Percentiles rank a stretch among this genome's conserved stretches.
These are phyloP conservation scores for Apaloderma vittatum DNA, from an alignment of 2,113 vertebrate species.

Conservation along the genomic window DNA sequence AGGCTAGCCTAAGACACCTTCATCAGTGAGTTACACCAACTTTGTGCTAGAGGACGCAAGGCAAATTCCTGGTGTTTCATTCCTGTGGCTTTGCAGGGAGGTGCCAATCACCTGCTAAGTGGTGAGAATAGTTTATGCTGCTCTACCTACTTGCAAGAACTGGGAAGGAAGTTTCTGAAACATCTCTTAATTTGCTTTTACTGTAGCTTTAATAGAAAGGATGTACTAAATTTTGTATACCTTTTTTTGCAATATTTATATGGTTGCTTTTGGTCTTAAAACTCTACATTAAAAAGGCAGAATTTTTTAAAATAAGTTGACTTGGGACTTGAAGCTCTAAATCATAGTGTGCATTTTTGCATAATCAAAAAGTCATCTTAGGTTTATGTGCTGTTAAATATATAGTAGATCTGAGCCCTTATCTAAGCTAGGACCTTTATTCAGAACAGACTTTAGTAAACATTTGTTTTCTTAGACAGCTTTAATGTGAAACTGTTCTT, in stretches of 20 bases:
- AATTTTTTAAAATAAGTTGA: neutral
- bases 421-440: neutral
- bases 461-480: neutral
- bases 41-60: neutral
- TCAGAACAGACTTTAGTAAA: neutral
- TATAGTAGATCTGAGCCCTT: neutral
- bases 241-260: neutral
- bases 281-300: neutral
- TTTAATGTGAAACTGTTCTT: neutral
- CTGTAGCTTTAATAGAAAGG: neutral
- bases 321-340: conserved; percentile 31
- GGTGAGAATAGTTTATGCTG: neutral
- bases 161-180: neutral
- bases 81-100: neutral
- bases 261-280: neutral
- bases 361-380: neutral
- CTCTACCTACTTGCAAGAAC: neutral
- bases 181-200: neutral
- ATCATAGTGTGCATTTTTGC: neutral
- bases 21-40: neutral
- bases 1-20: neutral
- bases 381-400: neutral
- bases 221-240: neutral
- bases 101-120: neutral
- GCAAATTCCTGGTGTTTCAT: neutral